phyloP scores from a whole-genome alignment of 2,797 vertebrate species.

The Pteropus rufus region DNA sequence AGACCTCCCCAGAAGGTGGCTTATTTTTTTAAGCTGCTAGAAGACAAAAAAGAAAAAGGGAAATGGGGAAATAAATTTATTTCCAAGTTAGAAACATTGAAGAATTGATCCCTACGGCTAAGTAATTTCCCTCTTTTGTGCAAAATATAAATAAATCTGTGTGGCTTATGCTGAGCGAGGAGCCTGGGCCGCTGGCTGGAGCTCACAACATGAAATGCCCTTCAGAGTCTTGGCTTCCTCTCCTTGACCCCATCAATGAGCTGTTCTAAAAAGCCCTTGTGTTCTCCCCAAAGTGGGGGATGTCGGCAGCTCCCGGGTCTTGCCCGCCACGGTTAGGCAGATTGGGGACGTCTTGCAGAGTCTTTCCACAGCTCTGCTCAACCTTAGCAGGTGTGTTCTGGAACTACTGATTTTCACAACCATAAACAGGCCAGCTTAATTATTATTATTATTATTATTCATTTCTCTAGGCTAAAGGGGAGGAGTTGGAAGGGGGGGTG shows the following conservation, averaged over 20 bases:
- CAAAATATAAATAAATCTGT: constrained; percentile 77
- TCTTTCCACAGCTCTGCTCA: not conserved
- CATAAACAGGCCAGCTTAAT: constrained; percentile 62
- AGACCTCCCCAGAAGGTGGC: constrained; percentile 5
- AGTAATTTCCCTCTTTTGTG: constrained; percentile 76
- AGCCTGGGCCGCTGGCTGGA: not conserved
- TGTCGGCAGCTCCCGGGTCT: not conserved
- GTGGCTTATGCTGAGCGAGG: constrained; percentile 62
- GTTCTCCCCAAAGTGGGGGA: not conserved
- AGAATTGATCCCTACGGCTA: constrained; percentile 80
- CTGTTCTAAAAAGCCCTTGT: constrained; percentile 46
- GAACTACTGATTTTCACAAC: constrained; percentile 62
- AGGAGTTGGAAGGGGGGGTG: not conserved
- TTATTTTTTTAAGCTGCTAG: constrained; percentile 69
- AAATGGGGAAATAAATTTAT: constrained; percentile 76
- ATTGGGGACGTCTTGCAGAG: not conserved
- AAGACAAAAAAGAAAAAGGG: constrained; percentile 63
- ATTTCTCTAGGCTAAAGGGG: constrained; percentile 27
- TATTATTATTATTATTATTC: constrained; percentile 50
- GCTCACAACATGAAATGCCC: not conserved
- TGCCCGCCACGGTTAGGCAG: not conserved
- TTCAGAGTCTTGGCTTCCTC: not conserved
- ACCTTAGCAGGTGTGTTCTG: constrained; percentile 58
- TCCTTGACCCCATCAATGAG: constrained; percentile 5
- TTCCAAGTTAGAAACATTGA: constrained; percentile 79